Conservation (phyloP, 2,888 invertebrate genomes). For the Sphaeridia pumilis region DNA sequence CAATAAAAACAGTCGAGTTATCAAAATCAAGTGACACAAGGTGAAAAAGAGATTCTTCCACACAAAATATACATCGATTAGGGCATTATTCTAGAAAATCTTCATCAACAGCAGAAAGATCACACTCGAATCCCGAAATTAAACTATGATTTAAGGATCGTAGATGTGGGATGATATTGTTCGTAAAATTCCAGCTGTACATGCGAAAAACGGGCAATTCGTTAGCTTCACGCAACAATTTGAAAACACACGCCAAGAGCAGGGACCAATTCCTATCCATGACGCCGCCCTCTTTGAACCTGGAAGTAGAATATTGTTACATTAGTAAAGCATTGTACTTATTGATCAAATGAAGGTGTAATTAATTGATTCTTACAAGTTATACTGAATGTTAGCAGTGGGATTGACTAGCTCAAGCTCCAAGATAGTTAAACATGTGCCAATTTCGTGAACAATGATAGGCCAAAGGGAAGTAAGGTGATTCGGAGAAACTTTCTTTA, state of each 20-base stretch:
- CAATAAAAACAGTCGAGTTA: too few relatives aligned
- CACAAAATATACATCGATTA: too few relatives aligned
- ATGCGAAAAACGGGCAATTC: conserved; percentile 13
- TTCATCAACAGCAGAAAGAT: conserved; percentile 10
- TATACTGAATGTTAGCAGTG: conserved; percentile 4
- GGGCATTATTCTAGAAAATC: conserved; percentile 13
- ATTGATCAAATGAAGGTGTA: background rate
- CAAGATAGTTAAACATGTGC: conserved; percentile 9
- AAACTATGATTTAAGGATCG: conserved; percentile 11
- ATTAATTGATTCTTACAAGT: conserved; percentile 16
- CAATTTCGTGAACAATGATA: conserved; percentile 78
- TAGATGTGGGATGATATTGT: conserved; percentile 15
- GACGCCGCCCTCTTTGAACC: conserved; percentile 6
- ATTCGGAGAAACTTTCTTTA: conserved; percentile 69
- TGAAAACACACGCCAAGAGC: conserved; percentile 11
- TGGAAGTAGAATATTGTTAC: too few relatives aligned
- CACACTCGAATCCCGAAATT: conserved; percentile 8
- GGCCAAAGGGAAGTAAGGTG: conserved; percentile 84
- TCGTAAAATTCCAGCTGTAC: conserved; percentile 16
- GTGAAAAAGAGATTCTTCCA: too few relatives aligned
- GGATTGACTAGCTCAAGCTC: conserved; percentile 13
- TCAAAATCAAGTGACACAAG: too few relatives aligned
- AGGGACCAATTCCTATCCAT: conserved; percentile 11
- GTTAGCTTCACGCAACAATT: conserved; percentile 9
- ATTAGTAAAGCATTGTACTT: background rate